Conservation (phyloP, 2,888 invertebrate genomes). For the Euplagia quadripunctaria region DNA sequence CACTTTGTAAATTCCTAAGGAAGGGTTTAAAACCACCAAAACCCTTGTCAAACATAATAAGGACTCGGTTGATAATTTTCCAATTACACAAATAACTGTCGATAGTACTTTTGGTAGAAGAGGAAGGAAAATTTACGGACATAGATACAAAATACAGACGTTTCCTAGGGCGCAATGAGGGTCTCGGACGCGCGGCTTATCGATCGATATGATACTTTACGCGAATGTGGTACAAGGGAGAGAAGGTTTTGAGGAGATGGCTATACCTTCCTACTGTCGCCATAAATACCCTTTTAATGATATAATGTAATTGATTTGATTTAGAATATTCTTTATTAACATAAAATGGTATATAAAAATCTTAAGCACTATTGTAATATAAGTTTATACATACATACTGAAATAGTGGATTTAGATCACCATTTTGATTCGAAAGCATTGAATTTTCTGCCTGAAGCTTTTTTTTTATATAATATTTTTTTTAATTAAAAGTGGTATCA, state of each 20-base stretch:
- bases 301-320: too few relatives aligned
- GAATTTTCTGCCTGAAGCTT: too few relatives aligned
- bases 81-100: slow-evolving; percentile 23
- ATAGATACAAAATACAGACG: slow-evolving; percentile 50
- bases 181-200: slow-evolving; percentile 44
- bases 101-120: slow-evolving; percentile 15
- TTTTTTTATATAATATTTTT: too few relatives aligned
- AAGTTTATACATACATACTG: too few relatives aligned
- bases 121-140: slow-evolving; percentile 46
- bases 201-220: slow-evolving; percentile 49
- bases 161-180: slow-evolving; percentile 58
- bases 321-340: too few relatives aligned
- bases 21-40: neutral
- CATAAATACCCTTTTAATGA: too few relatives aligned
- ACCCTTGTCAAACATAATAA: neutral
- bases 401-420: too few relatives aligned
- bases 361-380: too few relatives aligned
- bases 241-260: neutral
- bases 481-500: too few relatives aligned
- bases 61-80: neutral
- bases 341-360: too few relatives aligned
- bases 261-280: neutral
- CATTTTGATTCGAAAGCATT: too few relatives aligned
- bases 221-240: slow-evolving; percentile 40
- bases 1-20: too few relatives aligned